Conservation (phyloP, 2,113 vertebrate genomes). For the Mustela nigripes region DNA sequence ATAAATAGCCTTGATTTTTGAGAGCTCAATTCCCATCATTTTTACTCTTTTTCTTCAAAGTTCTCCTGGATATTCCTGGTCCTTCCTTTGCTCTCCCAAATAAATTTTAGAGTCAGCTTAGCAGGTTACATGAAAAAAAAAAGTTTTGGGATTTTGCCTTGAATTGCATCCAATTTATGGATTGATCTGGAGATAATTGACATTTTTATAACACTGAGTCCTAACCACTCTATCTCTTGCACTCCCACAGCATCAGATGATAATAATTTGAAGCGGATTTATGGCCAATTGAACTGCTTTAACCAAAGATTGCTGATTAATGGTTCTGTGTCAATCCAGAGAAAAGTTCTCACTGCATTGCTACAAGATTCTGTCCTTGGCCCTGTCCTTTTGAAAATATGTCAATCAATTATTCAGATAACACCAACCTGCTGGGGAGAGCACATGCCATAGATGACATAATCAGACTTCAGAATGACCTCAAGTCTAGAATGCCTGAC, state of each 20-base stretch:
- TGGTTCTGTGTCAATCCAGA: constrained; percentile 10
- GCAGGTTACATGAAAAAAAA: neutral
- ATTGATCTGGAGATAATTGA: neutral
- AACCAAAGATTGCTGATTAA: constrained; percentile 39
- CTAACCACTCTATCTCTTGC: neutral
- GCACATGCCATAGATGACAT: neutral
- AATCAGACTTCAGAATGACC: constrained; percentile 64
- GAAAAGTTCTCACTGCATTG: constrained; percentile 31
- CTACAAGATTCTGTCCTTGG: constrained; percentile 60
- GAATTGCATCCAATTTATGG: constrained; percentile 25
- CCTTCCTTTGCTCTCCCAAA: neutral
- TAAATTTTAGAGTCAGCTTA: constrained; percentile 45
- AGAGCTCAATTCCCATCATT: neutral
- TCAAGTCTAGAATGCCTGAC: constrained; percentile 3
- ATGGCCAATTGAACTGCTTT: neutral
- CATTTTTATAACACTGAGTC: neutral
- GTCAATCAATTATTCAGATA: constrained; percentile 67
- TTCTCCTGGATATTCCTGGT: neutral
- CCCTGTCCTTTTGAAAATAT: constrained; percentile 46
- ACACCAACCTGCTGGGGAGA: neutral
- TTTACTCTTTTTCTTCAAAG: constrained; percentile 20
- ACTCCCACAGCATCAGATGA: neutral
- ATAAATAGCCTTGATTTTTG: neutral
- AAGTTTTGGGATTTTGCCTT: constrained; percentile 45
- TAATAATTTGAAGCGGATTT: constrained; percentile 40